A percentile compares a stretch with the other conserved stretches of the same genome.
These are phyloP conservation scores for Pedetes capensis DNA, from an alignment of 2,113 vertebrate genomes.

Conservation along the genomic window DNA sequence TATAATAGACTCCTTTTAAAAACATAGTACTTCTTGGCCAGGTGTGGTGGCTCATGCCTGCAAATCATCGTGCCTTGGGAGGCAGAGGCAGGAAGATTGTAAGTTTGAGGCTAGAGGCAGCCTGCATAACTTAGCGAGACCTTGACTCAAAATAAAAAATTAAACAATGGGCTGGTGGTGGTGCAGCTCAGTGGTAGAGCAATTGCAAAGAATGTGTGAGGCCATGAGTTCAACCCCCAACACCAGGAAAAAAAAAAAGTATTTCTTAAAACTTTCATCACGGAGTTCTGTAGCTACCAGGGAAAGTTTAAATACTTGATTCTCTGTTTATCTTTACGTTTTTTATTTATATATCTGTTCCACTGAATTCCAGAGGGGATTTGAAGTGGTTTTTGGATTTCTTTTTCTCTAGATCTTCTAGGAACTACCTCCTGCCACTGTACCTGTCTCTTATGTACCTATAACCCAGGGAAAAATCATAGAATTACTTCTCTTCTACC, in stretches of 20 bases:
- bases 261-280: not conserved
- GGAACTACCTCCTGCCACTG: not conserved
- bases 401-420: not conserved
- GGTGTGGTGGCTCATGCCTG: no score
- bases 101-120: no score
- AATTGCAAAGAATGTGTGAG: no score
- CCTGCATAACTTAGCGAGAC: no score
- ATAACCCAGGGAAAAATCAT: not conserved
- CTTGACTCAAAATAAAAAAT: no score
- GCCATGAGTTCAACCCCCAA: no score
- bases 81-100: no score
- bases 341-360: not conserved
- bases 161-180: no score
- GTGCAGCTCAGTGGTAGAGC: no score
- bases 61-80: no score
- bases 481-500: not conserved
- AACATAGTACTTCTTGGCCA: not conserved
- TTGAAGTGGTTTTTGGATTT: not conserved
- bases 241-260: no score
- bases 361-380: not conserved
- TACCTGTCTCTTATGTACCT: not conserved
- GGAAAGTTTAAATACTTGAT: not conserved
- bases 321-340: not conserved
- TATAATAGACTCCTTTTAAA: not conserved
- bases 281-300: not conserved